Base-by-base conservation (phyloP, 2,888 invertebrate species). In the Hypomecis punctinalis region DNA sequence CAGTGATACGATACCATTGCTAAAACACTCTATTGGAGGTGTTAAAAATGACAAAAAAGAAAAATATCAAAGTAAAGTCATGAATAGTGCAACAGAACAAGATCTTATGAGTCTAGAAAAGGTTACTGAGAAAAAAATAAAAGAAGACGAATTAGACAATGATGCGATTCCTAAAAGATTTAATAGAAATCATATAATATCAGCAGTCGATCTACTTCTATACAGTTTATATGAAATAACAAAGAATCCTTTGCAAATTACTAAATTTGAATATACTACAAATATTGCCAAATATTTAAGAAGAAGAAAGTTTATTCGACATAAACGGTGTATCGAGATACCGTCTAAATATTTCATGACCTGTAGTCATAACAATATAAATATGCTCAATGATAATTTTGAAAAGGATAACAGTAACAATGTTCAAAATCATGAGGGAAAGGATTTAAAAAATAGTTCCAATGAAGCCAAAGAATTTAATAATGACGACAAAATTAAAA, bases 181-280 rank as follows among this genome's bases (percentile, higher is more conserved):
- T 10, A 63, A 59, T 13, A n/a, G 37, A 10, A 11, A 35, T 1
- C 6, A 39, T 33, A 39, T 7, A 37, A 36, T n/a, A 23, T 13
- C 42, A 33, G n/a, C 36, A 1, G 33, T 37, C 5, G 42, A 48
- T 8, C n/a, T 40, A 39, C 11, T 45, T 39, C 48, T 53, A 53
- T 61, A 61, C 45, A 61, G 57, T 40, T 11, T 57, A 5, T 66
- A 57, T 13, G 35, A 61, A 61, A 57, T 66, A 39, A 66, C 57
- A 43, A 33, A 39, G 7, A 57, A 39, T 9, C 61, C 57, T 11
- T 52, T 60, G 7, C 10, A 57, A 9, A 60, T 60, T 23, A 67
- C 52, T 51, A 52, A 56, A 23, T 37, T 10, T 11, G 46, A 35
- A 40, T 33, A 42, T 46, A 51, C 35, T n/a, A 61, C 67, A 0